Evolutionary conservation across 2,113 vertebrate genomes (phyloP), one percentile per base, ranked within the genome.

Genomic region (Microtus richardsoni): DNA sequence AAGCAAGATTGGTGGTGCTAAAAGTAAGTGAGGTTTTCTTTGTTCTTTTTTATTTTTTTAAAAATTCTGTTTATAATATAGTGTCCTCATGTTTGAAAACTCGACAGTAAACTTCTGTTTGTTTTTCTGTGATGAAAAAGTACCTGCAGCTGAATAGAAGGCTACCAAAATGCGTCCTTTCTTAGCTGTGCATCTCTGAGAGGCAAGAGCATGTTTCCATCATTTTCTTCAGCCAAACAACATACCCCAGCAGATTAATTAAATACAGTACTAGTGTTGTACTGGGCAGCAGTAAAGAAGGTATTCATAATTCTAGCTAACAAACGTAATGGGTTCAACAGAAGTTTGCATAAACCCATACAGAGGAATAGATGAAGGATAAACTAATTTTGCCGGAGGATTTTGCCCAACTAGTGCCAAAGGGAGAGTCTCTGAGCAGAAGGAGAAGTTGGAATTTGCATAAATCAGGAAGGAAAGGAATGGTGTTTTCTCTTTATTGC

Each of bases 121-220:
- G 49, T 87, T 93, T 70, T 95, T 44, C 66, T 94, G 22, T 80
- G 77, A 30, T 70, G 33, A 62, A 44, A 91, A n/a, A 62, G 22
- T 60, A 41, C 39, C 33, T 28, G 49, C 3, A 58, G 13, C 73
- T 71, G 78, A 24, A 47, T 87, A 54, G 86, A 92, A 44, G 12
- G n/a, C 49, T 84, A 19, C 66, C 60, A 70, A 94, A 83, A 58
- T 91, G 22, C 10, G 39, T 87, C 82, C 58, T 89, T 91, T 91
- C 78, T 36, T 39, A 68, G 49, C 6, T 78, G 22, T 17, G 0
- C 71, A 36, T 66, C 80, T 79, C 17, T 87, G 9, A 91, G 47
- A 91, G 1, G 28, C 22, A 62, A 41, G 13, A 26, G 47, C 36
- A 9, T 77, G 64, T 83, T 95, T 89, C 89, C 78, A 79, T 90